Percentiles rank a stretch among this genome's conserved stretches.
phyloP scores from a whole-genome alignment of 1,140 invertebrate genomes.

The Ceratitis capitata region DNA sequence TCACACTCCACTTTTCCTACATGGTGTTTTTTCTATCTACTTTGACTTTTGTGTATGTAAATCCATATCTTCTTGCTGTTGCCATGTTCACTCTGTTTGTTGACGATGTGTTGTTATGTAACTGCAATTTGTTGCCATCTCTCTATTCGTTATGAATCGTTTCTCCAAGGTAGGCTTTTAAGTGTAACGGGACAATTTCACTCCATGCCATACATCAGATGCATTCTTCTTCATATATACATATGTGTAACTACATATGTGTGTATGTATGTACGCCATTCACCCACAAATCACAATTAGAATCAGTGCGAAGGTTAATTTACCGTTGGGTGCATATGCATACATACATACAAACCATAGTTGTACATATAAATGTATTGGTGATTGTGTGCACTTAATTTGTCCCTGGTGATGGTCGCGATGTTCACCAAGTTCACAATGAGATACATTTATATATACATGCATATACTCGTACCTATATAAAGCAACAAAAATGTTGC shows the following conservation, averaged over 20 bases:
- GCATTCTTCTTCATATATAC: not conserved
- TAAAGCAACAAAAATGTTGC: not conserved
- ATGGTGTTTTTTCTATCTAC: not conserved
- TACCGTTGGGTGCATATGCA: not conserved
- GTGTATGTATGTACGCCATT: no score
- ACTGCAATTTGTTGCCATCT: not conserved
- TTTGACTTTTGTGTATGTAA: not conserved
- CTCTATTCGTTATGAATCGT: not conserved
- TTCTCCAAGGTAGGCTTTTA: slow-evolving; percentile 22
- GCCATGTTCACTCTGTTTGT: not conserved
- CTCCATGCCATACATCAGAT: not conserved
- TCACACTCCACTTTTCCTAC: not conserved
- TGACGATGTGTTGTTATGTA: slow-evolving; percentile 9
- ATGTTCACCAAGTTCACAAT: not conserved
- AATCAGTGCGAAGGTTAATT: slow-evolving; percentile 38
- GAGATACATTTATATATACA: no score
- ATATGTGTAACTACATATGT: no score
- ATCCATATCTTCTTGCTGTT: not conserved
- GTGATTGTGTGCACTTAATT: not conserved
- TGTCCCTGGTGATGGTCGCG: slow-evolving; percentile 3
- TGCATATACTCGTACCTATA: no score
- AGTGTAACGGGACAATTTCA: slow-evolving; percentile 4
- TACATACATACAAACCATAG: no score
- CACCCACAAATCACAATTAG: slow-evolving; percentile 32
- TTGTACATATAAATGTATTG: not conserved